A percentile compares a stretch with the other conserved stretches of the same genome.
Conservation (phyloP, 2,113 vertebrate genomes). For the Lagenorhynchus albirostris region DNA sequence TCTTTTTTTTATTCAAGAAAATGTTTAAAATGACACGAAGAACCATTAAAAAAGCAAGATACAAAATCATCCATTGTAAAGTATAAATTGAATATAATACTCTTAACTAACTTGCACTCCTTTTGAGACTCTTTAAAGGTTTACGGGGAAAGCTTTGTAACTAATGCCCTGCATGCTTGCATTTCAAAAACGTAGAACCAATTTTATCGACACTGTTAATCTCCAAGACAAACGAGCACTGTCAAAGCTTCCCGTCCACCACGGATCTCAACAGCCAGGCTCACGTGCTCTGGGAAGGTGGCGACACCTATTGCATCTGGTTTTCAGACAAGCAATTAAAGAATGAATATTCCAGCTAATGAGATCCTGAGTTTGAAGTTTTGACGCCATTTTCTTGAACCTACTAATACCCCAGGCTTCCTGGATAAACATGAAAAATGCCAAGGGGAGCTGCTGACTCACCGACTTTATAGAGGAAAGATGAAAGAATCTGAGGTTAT, state of each 20-base stretch:
- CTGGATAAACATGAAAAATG: not conserved
- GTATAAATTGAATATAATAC: not conserved
- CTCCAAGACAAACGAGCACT: slow-evolving; percentile 54
- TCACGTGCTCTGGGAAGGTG: not conserved
- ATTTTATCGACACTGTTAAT: slow-evolving; percentile 8
- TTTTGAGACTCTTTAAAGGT: slow-evolving; percentile 1
- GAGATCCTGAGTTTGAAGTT: not conserved
- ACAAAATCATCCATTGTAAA: not conserved
- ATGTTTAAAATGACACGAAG: not conserved
- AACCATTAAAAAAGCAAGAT: not conserved
- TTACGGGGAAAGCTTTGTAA: slow-evolving; percentile 32
- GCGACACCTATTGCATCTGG: not conserved
- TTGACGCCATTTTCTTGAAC: slow-evolving; percentile 15
- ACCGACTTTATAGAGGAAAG: not conserved
- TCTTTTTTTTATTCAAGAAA: not conserved
- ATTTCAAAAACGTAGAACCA: slow-evolving; percentile 55
- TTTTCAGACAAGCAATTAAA: not conserved
- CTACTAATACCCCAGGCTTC: not conserved
- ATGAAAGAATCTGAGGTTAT: not conserved
- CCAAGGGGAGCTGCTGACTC: not conserved
- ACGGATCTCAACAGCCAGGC: not conserved
- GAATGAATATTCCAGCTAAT: slow-evolving; percentile 24
- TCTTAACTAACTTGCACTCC: not conserved
- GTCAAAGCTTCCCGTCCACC: slow-evolving; percentile 43
- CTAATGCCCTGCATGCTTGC: not conserved